phyloP scores from a whole-genome alignment of 2,888 invertebrate species.

The Leptinotarsa tumamoca region DNA sequence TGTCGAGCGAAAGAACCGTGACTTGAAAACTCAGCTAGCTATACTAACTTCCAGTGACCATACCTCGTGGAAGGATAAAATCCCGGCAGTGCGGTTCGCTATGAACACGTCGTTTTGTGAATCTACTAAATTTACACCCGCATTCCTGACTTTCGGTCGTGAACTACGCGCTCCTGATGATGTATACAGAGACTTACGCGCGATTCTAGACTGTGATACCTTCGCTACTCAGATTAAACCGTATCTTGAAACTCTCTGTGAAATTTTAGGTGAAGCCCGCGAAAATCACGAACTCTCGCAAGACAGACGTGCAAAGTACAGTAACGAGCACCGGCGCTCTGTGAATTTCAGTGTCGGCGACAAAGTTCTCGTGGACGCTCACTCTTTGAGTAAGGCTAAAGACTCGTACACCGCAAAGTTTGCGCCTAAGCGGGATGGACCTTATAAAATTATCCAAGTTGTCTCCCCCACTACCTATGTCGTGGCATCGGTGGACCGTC shows the following conservation, averaged over 20 bases:
- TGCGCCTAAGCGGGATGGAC: slow-evolving; percentile 34
- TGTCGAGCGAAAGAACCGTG: slow-evolving; percentile 51
- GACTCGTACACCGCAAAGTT: slow-evolving; percentile 27
- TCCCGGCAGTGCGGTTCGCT: slow-evolving; percentile 55
- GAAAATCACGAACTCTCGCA: slow-evolving; percentile 8
- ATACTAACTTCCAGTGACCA: slow-evolving; percentile 56
- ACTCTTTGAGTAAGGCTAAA: slow-evolving; percentile 24
- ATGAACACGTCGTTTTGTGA: slow-evolving; percentile 56
- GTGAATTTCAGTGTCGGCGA: slow-evolving; percentile 39
- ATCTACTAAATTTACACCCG: slow-evolving; percentile 53
- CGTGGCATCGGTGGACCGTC: background rate
- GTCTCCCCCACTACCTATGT: slow-evolving; percentile 28
- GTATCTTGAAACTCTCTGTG: slow-evolving; percentile 23
- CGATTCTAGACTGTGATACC: slow-evolving; percentile 36
- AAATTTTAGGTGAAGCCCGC: background rate
- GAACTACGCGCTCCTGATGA: slow-evolving; percentile 47
- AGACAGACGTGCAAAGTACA: background rate
- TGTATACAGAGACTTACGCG: slow-evolving; percentile 28
- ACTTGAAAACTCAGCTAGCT: slow-evolving; percentile 56
- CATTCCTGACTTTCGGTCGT: slow-evolving; percentile 49
- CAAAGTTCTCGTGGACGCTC: background rate
- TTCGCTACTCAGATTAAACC: slow-evolving; percentile 42
- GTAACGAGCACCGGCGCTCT: slow-evolving; percentile 9
- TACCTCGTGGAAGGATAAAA: background rate
- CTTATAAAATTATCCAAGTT: slow-evolving; percentile 24